Conservation (phyloP, 2,888 invertebrate genomes). For the Sicus ferrugineus region DNA sequence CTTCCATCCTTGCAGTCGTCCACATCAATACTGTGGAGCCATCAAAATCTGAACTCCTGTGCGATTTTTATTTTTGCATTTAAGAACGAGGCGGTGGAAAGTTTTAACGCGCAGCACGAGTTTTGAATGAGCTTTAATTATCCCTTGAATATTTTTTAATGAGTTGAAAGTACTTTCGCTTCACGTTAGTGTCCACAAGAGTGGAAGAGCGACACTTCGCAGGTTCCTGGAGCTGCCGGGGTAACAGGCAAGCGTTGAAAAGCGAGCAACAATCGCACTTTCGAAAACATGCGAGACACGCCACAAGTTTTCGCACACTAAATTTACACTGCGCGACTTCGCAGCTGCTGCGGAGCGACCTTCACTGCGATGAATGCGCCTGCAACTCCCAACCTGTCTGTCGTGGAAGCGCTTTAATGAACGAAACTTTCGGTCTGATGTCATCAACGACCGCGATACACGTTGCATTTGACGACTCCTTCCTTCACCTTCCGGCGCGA, state of each 20-base stretch:
- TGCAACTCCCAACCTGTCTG: background rate
- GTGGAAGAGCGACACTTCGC: background rate
- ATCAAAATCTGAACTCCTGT: background rate
- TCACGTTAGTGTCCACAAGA: conserved; percentile 3
- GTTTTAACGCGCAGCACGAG: background rate
- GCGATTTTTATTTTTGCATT: background rate
- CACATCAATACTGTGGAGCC: conserved; percentile 12
- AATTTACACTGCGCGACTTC: background rate
- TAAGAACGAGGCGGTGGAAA: background rate
- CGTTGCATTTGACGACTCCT: too few species aligned
- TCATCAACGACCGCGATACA: too few species aligned
- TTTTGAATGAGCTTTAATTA: conserved; percentile 5
- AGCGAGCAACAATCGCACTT: background rate
- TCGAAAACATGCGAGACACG: background rate
- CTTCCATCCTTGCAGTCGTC: background rate
- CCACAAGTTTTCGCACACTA: background rate
- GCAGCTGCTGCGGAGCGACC: background rate
- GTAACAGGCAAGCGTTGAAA: background rate
- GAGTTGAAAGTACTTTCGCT: conserved; percentile 16
- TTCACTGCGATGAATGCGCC: background rate
- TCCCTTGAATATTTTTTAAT: conserved; percentile 25
- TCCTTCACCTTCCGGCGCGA: too few species aligned
- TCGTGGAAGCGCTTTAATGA: too few species aligned
- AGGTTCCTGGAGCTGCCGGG: too few species aligned
- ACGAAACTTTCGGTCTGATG: too few species aligned